Evolutionary conservation across 2,113 vertebrate species (phyloP).

Genomic region (Lagopus muta): DNA sequence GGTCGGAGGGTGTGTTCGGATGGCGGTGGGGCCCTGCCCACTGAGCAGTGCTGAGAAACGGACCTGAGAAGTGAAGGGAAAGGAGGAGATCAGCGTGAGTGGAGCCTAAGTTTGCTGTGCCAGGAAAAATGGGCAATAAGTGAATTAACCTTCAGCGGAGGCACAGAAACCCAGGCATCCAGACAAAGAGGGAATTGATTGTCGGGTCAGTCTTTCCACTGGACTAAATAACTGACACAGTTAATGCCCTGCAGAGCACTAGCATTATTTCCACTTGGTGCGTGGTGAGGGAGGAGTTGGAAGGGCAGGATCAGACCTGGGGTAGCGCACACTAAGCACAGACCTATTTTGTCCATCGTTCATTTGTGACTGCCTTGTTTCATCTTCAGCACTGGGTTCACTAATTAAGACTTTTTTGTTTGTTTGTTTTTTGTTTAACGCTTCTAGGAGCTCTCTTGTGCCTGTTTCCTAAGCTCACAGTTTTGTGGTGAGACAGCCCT

Average conservation of each 20-base stretch:
- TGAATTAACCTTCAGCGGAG: background rate
- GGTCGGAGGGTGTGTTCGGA: background rate
- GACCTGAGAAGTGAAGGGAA: background rate
- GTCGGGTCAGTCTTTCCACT: background rate
- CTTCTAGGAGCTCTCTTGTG: background rate
- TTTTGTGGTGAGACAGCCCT: background rate
- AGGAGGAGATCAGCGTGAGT: background rate
- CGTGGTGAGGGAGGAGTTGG: background rate
- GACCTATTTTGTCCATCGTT: background rate
- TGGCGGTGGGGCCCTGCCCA: background rate
- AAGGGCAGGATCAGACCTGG: background rate
- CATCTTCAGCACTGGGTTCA: background rate
- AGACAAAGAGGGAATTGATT: background rate
- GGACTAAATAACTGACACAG: background rate
- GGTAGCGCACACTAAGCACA: rapidly evolving
- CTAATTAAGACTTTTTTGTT: background rate
- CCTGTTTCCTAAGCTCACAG: background rate
- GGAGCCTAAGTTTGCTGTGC: background rate
- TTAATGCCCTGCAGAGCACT: background rate
- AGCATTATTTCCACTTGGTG: background rate
- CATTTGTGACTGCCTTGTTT: background rate
- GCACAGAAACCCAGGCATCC: background rate
- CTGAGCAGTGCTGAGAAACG: background rate
- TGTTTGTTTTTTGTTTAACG: background rate
- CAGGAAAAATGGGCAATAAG: background rate